These are phyloP conservation scores for Drosophila barbarae DNA, from an alignment of 2,888 invertebrate genomes.

Conservation along the genomic window DNA sequence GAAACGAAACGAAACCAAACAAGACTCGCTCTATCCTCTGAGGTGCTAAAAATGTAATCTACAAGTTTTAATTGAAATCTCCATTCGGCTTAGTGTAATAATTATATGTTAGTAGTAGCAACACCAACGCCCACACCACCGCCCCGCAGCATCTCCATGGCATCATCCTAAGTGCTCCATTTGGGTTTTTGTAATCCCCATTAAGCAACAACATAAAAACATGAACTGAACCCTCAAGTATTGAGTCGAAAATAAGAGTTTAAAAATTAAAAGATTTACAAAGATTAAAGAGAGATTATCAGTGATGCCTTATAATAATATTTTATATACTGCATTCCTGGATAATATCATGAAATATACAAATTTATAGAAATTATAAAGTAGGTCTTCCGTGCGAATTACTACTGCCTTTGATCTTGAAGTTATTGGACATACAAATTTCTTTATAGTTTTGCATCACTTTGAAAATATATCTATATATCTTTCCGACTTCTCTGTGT, in stretches of 20 bases:
- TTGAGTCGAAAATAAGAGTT: not conserved
- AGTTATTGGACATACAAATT: not conserved
- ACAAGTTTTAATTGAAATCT: constrained; percentile 9
- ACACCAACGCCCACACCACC: constrained; percentile 1
- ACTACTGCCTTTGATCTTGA: not conserved
- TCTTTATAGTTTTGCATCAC: not conserved
- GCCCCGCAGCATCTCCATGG: constrained; percentile 6
- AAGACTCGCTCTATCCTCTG: not conserved
- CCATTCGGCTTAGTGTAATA: constrained; percentile 12
- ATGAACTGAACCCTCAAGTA: not conserved
- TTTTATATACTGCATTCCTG: too few relatives aligned
- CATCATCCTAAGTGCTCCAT: constrained; percentile 19
- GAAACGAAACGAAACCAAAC: not conserved
- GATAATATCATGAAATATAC: too few relatives aligned
- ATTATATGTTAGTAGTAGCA: constrained; percentile 9
- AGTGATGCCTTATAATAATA: not conserved
- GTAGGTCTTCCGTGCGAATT: not conserved
- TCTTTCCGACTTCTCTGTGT: not conserved
- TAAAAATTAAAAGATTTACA: too few relatives aligned
- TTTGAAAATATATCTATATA: not conserved
- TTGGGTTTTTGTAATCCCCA: constrained; percentile 11
- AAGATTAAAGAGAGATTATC: not conserved
- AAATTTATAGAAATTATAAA: too few relatives aligned
- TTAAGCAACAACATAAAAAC: not conserved
- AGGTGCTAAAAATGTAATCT: constrained; percentile 7